Conservation (phyloP, 23 tunicate genomes). For the Aplidium turbinatum region DNA sequence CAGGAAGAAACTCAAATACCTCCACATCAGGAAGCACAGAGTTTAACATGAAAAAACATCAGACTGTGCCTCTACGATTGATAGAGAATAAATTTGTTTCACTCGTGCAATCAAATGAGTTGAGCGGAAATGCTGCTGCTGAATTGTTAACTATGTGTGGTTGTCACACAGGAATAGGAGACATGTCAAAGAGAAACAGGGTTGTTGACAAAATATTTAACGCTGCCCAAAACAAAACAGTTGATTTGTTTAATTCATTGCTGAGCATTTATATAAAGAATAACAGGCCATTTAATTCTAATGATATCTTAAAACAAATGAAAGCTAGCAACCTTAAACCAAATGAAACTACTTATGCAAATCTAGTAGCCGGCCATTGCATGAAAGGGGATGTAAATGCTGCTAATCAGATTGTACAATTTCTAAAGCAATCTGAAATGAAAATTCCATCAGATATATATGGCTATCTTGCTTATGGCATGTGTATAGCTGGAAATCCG, state of each 20-base stretch:
- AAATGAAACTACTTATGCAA: constrained; percentile 9
- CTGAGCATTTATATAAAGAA: constrained; percentile 13
- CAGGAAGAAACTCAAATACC: too few species aligned
- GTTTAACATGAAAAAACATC: too few species aligned
- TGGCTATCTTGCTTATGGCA: constrained; percentile 11
- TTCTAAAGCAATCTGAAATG: not conserved
- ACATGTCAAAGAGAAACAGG: not conserved
- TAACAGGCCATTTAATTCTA: not conserved
- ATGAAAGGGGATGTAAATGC: constrained; percentile 9
- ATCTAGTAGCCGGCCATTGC: not conserved
- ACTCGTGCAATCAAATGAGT: too few species aligned
- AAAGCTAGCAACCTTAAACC: constrained; percentile 10
- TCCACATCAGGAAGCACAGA: too few species aligned
- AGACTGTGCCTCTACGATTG: too few species aligned
- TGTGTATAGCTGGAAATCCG: constrained; percentile 4
- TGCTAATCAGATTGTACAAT: not conserved
- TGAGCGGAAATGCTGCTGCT: too few species aligned
- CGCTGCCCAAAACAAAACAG: not conserved
- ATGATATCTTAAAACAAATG: not conserved
- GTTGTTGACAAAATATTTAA: constrained; percentile 14
- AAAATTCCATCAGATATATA: not conserved
- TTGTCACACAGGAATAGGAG: too few species aligned
- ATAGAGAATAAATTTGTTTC: too few species aligned
- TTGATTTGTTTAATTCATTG: constrained; percentile 10
- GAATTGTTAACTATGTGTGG: too few species aligned